Evolutionary conservation across 2,113 vertebrate species (phyloP).

Genomic region (Periophthalmus modestus): DNA sequence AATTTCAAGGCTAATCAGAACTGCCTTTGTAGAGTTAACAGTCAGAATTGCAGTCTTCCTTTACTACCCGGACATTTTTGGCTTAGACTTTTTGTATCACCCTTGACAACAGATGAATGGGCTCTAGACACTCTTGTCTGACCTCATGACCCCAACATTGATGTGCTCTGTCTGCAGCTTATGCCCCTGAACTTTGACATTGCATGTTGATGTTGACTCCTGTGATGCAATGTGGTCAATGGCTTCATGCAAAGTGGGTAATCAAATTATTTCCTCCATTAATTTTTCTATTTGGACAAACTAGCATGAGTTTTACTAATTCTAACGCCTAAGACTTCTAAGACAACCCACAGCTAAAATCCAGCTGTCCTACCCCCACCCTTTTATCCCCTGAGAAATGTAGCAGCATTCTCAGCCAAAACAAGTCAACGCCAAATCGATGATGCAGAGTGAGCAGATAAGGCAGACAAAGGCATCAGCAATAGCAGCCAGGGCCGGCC

Average conservation of each 20-base stretch:
- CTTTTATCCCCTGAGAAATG: conserved; percentile 50
- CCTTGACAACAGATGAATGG: conserved; percentile 58
- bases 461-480: conserved; percentile 55
- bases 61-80: conserved; percentile 51
- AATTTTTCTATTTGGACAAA: not conserved
- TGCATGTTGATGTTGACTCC: conserved; percentile 56
- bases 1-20: conserved; percentile 4
- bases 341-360: conserved; percentile 15
- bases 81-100: conserved; percentile 40
- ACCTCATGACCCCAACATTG: conserved; percentile 64
- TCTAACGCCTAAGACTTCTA: conserved; percentile 25
- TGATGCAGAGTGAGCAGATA: conserved; percentile 63
- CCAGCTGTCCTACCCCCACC: not conserved
- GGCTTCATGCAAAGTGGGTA: conserved; percentile 35
- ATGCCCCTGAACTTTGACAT: conserved; percentile 57
- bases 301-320: not conserved
- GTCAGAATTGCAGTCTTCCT: conserved; percentile 17
- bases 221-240: conserved; percentile 49
- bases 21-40: conserved; percentile 13
- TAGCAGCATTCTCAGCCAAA: conserved; percentile 52
- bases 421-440: conserved; percentile 65
- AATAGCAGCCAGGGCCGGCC: conserved; percentile 43
- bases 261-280: conserved; percentile 9
- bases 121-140: conserved; percentile 58
- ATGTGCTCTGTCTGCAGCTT: conserved; percentile 69